These are phyloP conservation scores for Drosophila carrolli DNA, from an alignment of 1,140 invertebrate species.

Conservation along the genomic window DNA sequence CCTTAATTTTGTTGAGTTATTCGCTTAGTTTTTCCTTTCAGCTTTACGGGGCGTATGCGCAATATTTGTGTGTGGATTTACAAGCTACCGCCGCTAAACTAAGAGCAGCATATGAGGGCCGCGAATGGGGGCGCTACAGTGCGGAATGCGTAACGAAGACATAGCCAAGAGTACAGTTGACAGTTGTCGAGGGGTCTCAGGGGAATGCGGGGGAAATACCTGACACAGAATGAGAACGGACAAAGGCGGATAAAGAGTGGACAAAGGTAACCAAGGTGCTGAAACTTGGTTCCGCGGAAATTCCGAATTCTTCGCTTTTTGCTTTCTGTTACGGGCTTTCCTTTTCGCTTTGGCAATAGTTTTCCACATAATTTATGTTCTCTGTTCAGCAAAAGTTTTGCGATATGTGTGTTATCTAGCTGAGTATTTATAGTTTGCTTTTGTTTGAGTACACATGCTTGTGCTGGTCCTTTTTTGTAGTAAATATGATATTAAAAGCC, in stretches of 20 bases:
- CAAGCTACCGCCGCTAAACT: constrained; percentile 44
- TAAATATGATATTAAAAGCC: constrained; percentile 4
- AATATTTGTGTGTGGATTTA: constrained; percentile 79
- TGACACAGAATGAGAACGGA: constrained; percentile 29
- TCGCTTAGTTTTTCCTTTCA: constrained; percentile 16
- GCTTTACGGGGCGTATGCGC: constrained; percentile 58
- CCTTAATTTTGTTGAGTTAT: constrained; percentile 1
- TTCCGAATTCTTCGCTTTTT: constrained; percentile 30
- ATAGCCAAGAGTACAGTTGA: constrained; percentile 50
- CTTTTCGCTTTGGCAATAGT: constrained; percentile 46
- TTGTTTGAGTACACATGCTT: constrained; percentile 5
- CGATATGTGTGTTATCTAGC: constrained; percentile 33
- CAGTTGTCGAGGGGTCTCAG: constrained; percentile 28
- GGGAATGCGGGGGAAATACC: constrained; percentile 14
- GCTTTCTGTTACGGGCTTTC: constrained; percentile 12
- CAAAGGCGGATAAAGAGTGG: constrained; percentile 46
- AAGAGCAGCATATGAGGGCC: constrained; percentile 13
- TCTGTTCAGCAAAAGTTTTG: constrained; percentile 32
- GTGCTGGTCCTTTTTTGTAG: constrained; percentile 1
- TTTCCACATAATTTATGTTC: constrained; percentile 50
- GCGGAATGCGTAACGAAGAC: constrained; percentile 40
- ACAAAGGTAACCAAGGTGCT: constrained; percentile 75
- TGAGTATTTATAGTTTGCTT: constrained; percentile 1
- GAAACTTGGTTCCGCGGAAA: constrained; percentile 29
- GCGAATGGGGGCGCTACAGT: constrained; percentile 1